Conservation (phyloP, 2,113 vertebrate species). For the Eulacestoma nigropectus region DNA sequence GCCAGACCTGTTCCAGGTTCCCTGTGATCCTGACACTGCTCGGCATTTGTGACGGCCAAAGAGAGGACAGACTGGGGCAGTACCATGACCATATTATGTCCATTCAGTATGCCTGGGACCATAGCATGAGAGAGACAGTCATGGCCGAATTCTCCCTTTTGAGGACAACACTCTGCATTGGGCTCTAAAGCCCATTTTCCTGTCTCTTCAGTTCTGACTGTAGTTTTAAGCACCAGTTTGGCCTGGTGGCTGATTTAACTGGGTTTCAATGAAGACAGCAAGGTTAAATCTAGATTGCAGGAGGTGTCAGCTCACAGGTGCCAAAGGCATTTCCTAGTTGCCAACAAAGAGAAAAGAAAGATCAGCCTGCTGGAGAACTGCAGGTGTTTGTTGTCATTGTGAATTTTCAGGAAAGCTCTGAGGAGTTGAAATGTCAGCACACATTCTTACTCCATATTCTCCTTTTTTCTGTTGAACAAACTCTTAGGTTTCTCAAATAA, state of each 20-base stretch:
- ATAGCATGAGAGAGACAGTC: not conserved
- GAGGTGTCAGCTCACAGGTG: not conserved
- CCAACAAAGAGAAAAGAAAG: not conserved
- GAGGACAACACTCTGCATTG: accelerated
- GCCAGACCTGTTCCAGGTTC: not conserved
- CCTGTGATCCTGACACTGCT: not conserved
- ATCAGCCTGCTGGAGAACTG: not conserved
- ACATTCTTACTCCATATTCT: not conserved
- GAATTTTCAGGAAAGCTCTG: not conserved
- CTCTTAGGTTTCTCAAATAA: not conserved
- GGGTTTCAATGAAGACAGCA: not conserved
- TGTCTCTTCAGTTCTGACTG: not conserved
- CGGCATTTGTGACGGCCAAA: not conserved
- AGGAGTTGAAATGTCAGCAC: slow-evolving; percentile 15
- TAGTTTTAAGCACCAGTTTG: not conserved
- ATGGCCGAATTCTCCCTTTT: not conserved
- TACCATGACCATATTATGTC: too few relatives aligned
- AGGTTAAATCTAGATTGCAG: not conserved
- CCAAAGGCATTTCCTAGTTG: not conserved
- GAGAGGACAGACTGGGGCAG: not conserved
- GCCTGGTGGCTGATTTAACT: not conserved
- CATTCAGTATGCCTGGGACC: not conserved
- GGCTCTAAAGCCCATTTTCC: not conserved
- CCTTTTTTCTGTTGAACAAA: not conserved
- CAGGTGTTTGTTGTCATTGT: not conserved